Conservation (phyloP, 2,888 invertebrate genomes). For the Drosophila atripex region DNA sequence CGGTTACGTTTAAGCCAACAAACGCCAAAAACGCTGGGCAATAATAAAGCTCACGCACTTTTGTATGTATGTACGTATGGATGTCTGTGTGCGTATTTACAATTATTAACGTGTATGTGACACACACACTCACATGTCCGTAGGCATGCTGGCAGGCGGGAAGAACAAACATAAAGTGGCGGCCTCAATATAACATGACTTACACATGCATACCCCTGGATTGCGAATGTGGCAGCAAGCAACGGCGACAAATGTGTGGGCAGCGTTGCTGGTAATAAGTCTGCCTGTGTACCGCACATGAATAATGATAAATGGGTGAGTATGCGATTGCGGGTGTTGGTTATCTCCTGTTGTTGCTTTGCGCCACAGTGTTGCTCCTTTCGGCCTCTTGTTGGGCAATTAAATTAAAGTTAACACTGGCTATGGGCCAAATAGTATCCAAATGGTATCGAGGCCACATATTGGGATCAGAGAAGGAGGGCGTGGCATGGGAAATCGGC, state of each 20-base stretch:
- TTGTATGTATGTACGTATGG: neutral
- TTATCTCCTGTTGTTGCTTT: conserved; percentile 46
- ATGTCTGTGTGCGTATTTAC: conserved; percentile 43
- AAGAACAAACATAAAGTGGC: conserved; percentile 38
- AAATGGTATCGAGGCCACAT: conserved; percentile 6
- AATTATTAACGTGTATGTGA: conserved; percentile 47
- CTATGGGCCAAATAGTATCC: conserved; percentile 29
- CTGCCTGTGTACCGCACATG: conserved; percentile 16
- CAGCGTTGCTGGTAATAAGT: conserved; percentile 34
- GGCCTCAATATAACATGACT: conserved; percentile 31
- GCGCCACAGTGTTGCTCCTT: conserved; percentile 67
- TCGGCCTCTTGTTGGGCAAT: conserved; percentile 73
- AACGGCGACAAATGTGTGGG: conserved; percentile 39
- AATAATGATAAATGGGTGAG: conserved; percentile 41
- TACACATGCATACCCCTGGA: conserved; percentile 26
- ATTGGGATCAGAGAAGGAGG: conserved; percentile 11
- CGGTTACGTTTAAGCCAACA: conserved; percentile 75
- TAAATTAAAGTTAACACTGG: conserved; percentile 78
- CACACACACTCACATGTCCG: conserved; percentile 9
- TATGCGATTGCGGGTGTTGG: conserved; percentile 16
- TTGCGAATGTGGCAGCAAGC: conserved; percentile 14
- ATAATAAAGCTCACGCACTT: conserved; percentile 26
- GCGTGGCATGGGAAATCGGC: conserved; percentile 45
- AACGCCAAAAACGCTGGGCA: conserved; percentile 54
- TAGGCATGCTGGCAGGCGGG: conserved; percentile 12